phyloP scores from a whole-genome alignment of 2,797 vertebrate species.

The Morelia viridis region DNA sequence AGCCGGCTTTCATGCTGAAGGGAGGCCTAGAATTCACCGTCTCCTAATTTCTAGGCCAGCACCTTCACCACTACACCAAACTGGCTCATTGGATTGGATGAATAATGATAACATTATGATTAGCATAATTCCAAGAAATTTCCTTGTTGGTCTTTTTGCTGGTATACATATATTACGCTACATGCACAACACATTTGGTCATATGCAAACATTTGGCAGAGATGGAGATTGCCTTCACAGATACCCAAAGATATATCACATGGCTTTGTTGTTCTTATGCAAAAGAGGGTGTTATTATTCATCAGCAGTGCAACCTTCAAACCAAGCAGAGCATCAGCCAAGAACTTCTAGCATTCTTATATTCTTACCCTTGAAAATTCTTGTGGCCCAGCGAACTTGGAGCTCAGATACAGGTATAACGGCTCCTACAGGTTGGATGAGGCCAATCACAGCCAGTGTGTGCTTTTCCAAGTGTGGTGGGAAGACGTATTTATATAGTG shows the following conservation, averaged over 20 bases:
- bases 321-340: neutral
- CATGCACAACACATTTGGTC: neutral
- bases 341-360: neutral
- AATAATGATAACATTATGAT: neutral
- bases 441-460: constrained; percentile 78
- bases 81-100: neutral
- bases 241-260: neutral
- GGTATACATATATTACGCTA: neutral
- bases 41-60: no score
- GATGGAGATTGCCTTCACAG: neutral
- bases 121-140: neutral
- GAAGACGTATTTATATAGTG: constrained; percentile 79
- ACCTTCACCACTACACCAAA: no score
- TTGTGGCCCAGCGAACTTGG: constrained; percentile 79
- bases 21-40: no score
- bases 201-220: neutral
- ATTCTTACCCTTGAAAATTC: constrained; percentile 82
- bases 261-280: neutral
- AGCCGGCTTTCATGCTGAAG: no score
- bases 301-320: neutral
- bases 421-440: constrained; percentile 79
- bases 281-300: neutral
- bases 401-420: constrained; percentile 82
- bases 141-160: neutral
- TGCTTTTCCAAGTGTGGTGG: constrained; percentile 72